Evolutionary conservation across 2,888 invertebrate species (phyloP), one percentile per base, ranked within the genome.

Genomic region (Falcaria lacertinaria): DNA sequence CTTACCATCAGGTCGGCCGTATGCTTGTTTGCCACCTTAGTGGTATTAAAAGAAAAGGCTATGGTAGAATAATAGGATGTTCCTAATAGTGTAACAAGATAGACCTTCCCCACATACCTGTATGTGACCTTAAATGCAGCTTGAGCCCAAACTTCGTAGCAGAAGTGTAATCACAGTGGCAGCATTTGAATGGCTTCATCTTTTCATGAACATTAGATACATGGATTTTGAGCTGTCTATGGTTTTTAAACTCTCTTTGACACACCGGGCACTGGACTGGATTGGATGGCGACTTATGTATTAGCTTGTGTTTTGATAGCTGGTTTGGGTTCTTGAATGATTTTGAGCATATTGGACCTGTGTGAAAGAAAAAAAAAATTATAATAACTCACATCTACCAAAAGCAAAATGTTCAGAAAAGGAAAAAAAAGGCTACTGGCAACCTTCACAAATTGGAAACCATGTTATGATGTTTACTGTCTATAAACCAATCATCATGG

Each of bases 241-340:
- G 80, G 52, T 90, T 91, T 4, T 83, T 79, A 66, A 94, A 93
- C 45, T 80, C 80, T 15, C 91, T 81, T 15, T 89, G 84, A 71
- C 94, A 94, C 13, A 91, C 78, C 0, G 91, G 82, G 64, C 94
- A 95, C 16, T 72, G 65, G 0, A 64, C 51, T 1, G 72, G 58
- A 0, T 51, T 48, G 0, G 73, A 68, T 32, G 60, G 65, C 16
- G 67, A 62, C 37, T 91, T 91, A 72, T 94, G 94, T 15, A 90
- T 89, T 6, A 91, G 75, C 46, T 92, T 92, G 76, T 97, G 97
- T 65, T 95, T 96, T 33, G 94, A 90, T 42, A 96, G 80, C 69
- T 96, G 96, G 69, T 94, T 94, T 5, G 90, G 89, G 60, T 94
- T 96, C 74, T 96, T 96, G 75, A 96, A 97, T 0, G 89, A 90